A percentile compares a stretch with the other conserved stretches of the same genome.
Evolutionary conservation across 2,113 vertebrate species (phyloP).

Genomic region (Peromyscus polionotus): DNA sequence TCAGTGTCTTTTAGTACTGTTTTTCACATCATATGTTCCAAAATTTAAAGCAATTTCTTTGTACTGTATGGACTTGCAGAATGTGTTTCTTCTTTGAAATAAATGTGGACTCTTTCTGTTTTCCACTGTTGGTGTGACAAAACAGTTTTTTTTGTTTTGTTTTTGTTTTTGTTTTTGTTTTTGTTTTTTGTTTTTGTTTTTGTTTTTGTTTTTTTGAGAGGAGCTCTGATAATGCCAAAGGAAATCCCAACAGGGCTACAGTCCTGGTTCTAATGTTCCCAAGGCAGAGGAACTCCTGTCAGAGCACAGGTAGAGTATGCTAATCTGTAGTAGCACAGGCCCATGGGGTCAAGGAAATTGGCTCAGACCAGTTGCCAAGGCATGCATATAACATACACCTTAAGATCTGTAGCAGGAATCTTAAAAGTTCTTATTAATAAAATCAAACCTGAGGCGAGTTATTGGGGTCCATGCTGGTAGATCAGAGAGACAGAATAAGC

Average conservation of each 20-base stretch:
- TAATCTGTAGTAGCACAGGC: neutral
- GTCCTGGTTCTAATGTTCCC: neutral
- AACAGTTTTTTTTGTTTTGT: neutral
- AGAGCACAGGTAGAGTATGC: neutral
- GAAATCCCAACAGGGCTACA: neutral
- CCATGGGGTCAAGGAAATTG: too few species aligned
- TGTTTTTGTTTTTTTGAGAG: neutral
- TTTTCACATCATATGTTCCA: neutral
- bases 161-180: too few species aligned
- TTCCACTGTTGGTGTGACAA: neutral
- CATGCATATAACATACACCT: too few species aligned
- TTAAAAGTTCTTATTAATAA: too few species aligned
- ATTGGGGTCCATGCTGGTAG: too few species aligned
- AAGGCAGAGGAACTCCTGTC: neutral
- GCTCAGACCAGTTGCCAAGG: too few species aligned
- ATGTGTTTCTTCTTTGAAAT: neutral
- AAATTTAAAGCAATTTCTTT: constrained; percentile 18
- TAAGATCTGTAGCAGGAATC: too few species aligned
- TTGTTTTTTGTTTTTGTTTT: too few species aligned
- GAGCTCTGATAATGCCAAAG: neutral
- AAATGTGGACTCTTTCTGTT: neutral
- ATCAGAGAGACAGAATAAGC: too few species aligned
- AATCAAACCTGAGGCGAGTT: too few species aligned
- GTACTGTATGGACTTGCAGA: neutral
- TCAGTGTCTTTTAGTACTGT: neutral